Base-by-base conservation (phyloP, 2,113 vertebrate species). In the Corydoras sp. region DNA sequence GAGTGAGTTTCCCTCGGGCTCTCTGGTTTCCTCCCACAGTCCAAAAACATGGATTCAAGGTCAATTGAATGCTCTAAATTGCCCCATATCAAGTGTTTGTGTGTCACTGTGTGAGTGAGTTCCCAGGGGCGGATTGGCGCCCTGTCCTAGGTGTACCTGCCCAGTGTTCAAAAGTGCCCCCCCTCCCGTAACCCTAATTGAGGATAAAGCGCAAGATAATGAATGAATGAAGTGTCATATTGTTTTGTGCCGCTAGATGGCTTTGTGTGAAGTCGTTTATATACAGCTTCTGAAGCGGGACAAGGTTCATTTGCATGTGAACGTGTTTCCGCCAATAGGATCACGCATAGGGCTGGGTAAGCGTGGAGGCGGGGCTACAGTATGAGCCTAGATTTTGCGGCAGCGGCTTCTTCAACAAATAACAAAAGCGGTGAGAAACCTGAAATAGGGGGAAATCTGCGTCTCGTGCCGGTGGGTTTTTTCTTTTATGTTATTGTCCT, bases 271-370 rank as follows among this genome's bases (percentile, higher is more conserved):
- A 43, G 59, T 18, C 49, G 58, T 54, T 68, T 67, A 83, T 86
- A 83, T 86, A 87, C 5, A 1, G 65, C 4, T 35, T 89, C 86
- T 87, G 87, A 87, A 14, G 51, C 51, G 86, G 87, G 79, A 75
- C 84, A 78, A 81, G 75, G 67, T 51, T 49, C 3, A 88, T 91
- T 89, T 87, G 88, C 88, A 89, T 89, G 82, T 82, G 78, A 76
- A 78, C 63, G 68, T 18, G 79, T 24, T 64, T 84, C 84, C 83
- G 79, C 89, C 88, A 90, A 90, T 90, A 78, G 81, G 84, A 66
- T 78, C 71, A 76, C 69, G 65, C 78, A 71, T 80, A 73, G 80
- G 87, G 87, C 82, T 30, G 86, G 77, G 82, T 79, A 71, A 81
- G 13, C 12, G 14, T 11, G 84, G 84, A 85, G 89, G 88, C 86